Percentiles rank a stretch among this genome's conserved stretches.
phyloP scores from a whole-genome alignment of 53 echinoderm and acorn worm genomes.

The Holothuria leucospilota region DNA sequence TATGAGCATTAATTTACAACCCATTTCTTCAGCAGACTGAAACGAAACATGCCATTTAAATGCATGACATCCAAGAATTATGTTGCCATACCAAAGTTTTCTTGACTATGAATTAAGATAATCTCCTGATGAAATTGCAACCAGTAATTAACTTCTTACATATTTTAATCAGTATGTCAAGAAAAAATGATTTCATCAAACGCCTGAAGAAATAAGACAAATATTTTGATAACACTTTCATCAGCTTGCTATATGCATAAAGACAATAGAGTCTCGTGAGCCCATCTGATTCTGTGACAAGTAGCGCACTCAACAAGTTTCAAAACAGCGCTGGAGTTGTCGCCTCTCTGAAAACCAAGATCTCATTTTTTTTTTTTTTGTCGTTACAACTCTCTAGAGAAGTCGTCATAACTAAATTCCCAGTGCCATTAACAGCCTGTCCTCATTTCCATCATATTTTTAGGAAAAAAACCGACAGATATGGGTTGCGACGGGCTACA shows the following conservation, averaged over 20 bases:
- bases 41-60: no score
- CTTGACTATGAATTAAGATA: no score
- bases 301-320: conserved; percentile 23
- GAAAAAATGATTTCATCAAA: no score
- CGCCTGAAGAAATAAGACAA: conserved; percentile 28
- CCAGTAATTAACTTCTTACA: no score
- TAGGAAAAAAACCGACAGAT: conserved; percentile 24
- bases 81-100: no score
- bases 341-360: conserved; percentile 25
- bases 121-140: no score
- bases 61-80: no score
- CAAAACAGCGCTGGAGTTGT: neutral
- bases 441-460: conserved; percentile 31
- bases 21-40: no score
- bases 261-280: conserved; percentile 35
- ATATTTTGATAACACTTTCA: conserved; percentile 14
- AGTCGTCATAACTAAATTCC: conserved; percentile 40
- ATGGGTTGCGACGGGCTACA: conserved; percentile 33
- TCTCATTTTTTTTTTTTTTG: conserved; percentile 21
- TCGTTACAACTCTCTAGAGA: conserved; percentile 27
- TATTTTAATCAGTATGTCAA: no score
- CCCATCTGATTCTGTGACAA: neutral
- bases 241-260: conserved; percentile 10
- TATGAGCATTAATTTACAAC: no score
- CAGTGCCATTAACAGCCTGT: conserved; percentile 38